These are phyloP conservation scores for Potorous gilbertii DNA, from an alignment of 2,797 vertebrate species.

Conservation along the genomic window DNA sequence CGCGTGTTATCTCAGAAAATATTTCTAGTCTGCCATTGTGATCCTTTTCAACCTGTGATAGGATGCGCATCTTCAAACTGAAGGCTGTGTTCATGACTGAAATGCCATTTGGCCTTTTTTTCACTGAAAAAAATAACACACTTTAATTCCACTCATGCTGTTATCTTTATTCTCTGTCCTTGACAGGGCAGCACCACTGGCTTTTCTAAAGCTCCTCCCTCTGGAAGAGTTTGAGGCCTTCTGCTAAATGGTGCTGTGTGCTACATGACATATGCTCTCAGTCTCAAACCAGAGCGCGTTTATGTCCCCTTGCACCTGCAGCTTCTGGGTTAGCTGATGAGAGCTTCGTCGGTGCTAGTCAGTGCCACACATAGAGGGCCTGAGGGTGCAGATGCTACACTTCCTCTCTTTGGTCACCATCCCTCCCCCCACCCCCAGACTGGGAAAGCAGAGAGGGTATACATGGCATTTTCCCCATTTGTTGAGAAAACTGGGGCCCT, in stretches of 20 bases:
- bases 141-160: not conserved
- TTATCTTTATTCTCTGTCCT: not conserved
- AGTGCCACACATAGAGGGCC: too few species aligned
- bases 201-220: not conserved
- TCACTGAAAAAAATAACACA: not conserved
- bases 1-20: not conserved
- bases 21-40: not conserved
- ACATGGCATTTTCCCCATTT: not conserved
- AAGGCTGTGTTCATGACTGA: not conserved
- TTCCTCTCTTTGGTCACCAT: too few species aligned
- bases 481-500: not conserved
- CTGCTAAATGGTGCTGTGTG: not conserved
- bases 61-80: not conserved
- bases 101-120: not conserved
- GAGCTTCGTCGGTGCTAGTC: too few species aligned
- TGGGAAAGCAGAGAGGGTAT: not conserved
- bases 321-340: too few species aligned
- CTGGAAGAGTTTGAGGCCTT: not conserved
- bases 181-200: not conserved
- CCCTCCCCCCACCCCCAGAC: too few species aligned
- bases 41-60: rapidly evolving
- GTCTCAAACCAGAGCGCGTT: not conserved
- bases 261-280: not conserved
- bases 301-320: not conserved
- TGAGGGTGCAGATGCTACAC: too few species aligned